phyloP scores from a whole-genome alignment of 2,113 vertebrate genomes.

The Hoplias malabaricus region DNA sequence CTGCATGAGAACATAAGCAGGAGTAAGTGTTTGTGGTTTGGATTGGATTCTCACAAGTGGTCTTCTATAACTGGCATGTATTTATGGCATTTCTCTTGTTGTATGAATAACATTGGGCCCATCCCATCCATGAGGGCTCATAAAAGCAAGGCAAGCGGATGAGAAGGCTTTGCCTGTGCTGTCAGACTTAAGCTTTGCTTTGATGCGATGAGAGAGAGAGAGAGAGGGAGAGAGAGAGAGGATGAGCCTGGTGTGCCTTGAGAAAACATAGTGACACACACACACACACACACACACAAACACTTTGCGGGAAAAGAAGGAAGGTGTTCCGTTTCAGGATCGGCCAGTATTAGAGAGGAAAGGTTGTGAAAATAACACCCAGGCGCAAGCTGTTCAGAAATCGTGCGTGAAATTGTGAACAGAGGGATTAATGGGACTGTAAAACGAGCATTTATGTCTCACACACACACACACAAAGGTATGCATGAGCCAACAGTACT shows the following conservation, averaged over 20 bases:
- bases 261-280: constrained; percentile 48
- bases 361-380: constrained; percentile 76
- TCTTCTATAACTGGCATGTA: constrained; percentile 34
- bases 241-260: constrained; percentile 53
- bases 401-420: constrained; percentile 75
- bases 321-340: constrained; percentile 71
- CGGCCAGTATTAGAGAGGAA: constrained; percentile 66
- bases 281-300: background rate
- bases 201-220: constrained; percentile 46
- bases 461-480: constrained; percentile 36
- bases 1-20: constrained; percentile 23
- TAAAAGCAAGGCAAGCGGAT: constrained; percentile 32
- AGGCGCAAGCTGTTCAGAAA: constrained; percentile 62
- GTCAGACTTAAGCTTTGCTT: constrained; percentile 38
- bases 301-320: constrained; percentile 18
- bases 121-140: constrained; percentile 33
- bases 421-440: constrained; percentile 74
- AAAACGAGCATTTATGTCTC: constrained; percentile 66
- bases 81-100: constrained; percentile 30
- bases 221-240: constrained; percentile 47
- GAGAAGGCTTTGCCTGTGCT: constrained; percentile 38
- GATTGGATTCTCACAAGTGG: constrained; percentile 16
- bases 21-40: constrained; percentile 28
- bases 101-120: constrained; percentile 7
- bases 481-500: constrained; percentile 39